Evolutionary conservation across 2,888 invertebrate genomes (phyloP), one percentile per base, ranked within the genome.

Genomic region (Drosophila koepferae): DNA sequence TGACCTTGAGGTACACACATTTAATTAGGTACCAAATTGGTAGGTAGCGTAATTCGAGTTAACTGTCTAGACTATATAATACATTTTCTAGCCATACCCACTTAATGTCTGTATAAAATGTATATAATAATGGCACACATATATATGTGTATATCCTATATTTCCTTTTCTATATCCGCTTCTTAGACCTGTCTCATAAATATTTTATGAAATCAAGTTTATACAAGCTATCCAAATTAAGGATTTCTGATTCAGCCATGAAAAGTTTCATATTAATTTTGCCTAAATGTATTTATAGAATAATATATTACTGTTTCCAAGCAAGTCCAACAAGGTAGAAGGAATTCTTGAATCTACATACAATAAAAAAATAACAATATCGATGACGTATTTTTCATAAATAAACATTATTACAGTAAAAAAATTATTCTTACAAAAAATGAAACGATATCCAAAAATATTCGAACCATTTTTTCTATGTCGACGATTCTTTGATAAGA

Each of bases 401-500:
- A 49, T n/a, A 31, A 49, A 31, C n/a, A 31, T 48, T 28, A 18
- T n/a, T 49, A 16, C 16, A 48, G 6, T 2, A 5, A 6, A 28
- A 28, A 6, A 3, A 28, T 6, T 49, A 49, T 34, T 18, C 31
- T 18, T 51, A 34, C 12, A 34, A 6, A 18, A 12, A 34, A 18
- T 7, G 18, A 20, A 51, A 14, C 18, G 18, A 36, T 14, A 51
- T 49, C 34, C 12, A 51, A 51, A 34, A 34, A 51, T 51, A 34
- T 51, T 51, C 12, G 34, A 18, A 34, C 34, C 28, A 20, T 3
- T n/a, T 53, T 46, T n/a, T 9, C n/a, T 16, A n/a, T 34, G n/a
- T 12, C 3, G 3, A 16, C 20, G 7, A 1, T 34, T 4, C 4
- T 43, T 55, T 55, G 58, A 63, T 75, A 63, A 73, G 16, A 14